Conservation (phyloP, 2,888 invertebrate genomes). For the Rotaria sp. region DNA sequence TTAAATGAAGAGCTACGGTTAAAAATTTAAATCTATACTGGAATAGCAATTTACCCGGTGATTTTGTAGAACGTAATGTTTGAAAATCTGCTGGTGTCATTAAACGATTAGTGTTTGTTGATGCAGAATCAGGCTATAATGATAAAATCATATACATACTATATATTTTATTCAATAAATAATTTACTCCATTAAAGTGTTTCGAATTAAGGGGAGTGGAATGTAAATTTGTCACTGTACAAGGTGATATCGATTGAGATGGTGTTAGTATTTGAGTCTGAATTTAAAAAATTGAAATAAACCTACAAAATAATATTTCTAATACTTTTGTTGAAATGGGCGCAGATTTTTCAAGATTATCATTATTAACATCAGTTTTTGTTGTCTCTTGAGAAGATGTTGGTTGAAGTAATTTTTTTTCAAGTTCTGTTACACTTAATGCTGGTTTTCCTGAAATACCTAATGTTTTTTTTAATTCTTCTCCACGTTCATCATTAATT, state of each 20-base stretch:
- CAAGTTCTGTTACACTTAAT: conserved; percentile 2
- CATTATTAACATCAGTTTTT: neutral
- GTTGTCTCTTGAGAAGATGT: neutral
- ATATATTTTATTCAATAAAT: neutral
- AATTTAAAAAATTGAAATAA: neutral
- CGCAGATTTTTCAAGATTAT: neutral
- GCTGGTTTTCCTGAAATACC: neutral
- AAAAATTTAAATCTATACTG: no score
- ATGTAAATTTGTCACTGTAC: neutral
- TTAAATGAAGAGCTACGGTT: no score
- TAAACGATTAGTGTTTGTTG: neutral
- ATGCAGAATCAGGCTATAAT: neutral
- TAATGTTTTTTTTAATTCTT: conserved; percentile 20
- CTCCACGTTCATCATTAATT: neutral
- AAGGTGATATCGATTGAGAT: neutral
- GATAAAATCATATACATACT: neutral
- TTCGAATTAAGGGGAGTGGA: neutral
- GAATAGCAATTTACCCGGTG: neutral
- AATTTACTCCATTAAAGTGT: neutral
- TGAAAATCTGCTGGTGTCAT: conserved; percentile 17
- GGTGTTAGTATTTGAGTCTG: neutral
- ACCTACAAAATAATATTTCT: neutral
- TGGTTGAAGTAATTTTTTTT: neutral
- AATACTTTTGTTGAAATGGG: neutral
- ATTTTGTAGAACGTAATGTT: neutral